Evolutionary conservation across 2,797 vertebrate genomes (phyloP).

Genomic region (Anableps anableps): DNA sequence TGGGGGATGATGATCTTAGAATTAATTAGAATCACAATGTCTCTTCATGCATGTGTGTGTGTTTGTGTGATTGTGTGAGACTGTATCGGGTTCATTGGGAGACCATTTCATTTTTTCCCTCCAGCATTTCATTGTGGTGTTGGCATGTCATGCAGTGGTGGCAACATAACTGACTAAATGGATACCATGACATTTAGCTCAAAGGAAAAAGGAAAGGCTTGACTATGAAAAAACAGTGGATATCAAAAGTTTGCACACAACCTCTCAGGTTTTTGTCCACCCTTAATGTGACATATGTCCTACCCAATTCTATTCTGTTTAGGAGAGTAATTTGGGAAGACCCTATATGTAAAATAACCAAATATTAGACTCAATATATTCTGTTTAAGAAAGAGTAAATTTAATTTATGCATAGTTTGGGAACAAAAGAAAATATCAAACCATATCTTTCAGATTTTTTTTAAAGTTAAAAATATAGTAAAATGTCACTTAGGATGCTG

Average conservation of each 20-base stretch:
- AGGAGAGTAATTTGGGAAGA: neutral
- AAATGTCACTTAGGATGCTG: too few relatives aligned
- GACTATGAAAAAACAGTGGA: constrained; percentile 7
- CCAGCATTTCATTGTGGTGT: constrained; percentile 45
- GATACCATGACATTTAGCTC: constrained; percentile 27
- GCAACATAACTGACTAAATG: constrained; percentile 48
- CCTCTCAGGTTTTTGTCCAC: neutral
- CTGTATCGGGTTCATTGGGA: neutral
- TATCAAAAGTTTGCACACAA: neutral
- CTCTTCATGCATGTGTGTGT: neutral
- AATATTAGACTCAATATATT: too few relatives aligned
- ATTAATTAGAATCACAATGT: constrained; percentile 33
- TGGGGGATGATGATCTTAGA: constrained; percentile 42
- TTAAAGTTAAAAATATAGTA: too few relatives aligned
- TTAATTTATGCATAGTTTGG: too few relatives aligned
- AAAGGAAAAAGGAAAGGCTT: constrained; percentile 8
- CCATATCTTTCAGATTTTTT: too few relatives aligned
- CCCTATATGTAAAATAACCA: too few relatives aligned
- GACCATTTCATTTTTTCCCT: constrained; percentile 50
- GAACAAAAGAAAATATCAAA: too few relatives aligned
- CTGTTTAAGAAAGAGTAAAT: too few relatives aligned
- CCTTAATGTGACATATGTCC: neutral
- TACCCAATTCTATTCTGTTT: neutral
- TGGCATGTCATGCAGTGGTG: constrained; percentile 38
- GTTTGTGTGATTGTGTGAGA: constrained; percentile 17